phyloP scores from a whole-genome alignment of 2,797 vertebrate genomes.

The Xiphorhynchus erythropygius region DNA sequence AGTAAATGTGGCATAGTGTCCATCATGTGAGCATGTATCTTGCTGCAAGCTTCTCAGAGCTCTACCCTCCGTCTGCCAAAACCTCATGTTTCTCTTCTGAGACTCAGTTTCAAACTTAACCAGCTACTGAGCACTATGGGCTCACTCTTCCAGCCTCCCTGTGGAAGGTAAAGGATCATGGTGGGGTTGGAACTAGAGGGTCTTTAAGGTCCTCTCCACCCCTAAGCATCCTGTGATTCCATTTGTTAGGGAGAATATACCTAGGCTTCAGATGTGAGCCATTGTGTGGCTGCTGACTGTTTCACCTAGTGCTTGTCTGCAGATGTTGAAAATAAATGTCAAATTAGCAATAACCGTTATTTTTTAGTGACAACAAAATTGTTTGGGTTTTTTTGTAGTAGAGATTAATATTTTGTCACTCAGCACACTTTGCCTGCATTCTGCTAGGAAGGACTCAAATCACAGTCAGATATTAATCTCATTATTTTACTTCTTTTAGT shows the following conservation, averaged over 20 bases:
- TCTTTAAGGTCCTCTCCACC: neutral
- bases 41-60: neutral
- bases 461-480: neutral
- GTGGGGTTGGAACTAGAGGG: neutral
- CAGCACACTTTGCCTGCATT: neutral
- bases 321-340: neutral
- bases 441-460: neutral
- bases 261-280: neutral
- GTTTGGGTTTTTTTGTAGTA: neutral
- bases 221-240: neutral
- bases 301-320: neutral
- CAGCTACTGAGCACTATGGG: neutral
- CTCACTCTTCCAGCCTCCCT: neutral
- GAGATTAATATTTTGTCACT: neutral
- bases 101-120: neutral
- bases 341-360: neutral
- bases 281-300: neutral
- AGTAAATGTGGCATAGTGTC: neutral
- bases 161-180: neutral
- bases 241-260: rapidly evolving
- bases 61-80: neutral
- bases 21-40: too few relatives aligned
- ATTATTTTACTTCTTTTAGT: neutral
- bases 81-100: neutral
- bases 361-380: neutral